Conservation (phyloP, 2,888 invertebrate genomes). For the Labia minor region DNA sequence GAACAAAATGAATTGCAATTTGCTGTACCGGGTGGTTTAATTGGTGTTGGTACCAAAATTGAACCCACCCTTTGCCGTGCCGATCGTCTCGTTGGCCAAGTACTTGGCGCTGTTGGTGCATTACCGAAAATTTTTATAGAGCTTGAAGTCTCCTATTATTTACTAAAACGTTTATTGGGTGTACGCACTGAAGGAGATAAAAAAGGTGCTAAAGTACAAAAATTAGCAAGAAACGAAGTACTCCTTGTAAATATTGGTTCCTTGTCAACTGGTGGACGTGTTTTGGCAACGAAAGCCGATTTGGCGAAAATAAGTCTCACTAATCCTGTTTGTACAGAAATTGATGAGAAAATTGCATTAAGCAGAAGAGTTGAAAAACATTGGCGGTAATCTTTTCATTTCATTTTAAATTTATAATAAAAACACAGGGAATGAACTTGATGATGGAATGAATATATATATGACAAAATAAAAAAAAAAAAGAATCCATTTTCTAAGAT, state of each 20-base stretch:
- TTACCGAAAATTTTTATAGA: constrained; percentile 96
- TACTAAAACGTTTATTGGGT: constrained; percentile 87
- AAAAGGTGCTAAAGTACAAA: constrained; percentile 95
- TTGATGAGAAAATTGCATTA: constrained; percentile 97
- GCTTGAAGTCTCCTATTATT: constrained; percentile 94
- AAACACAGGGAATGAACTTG: too few species aligned
- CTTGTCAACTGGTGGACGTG: constrained; percentile 92
- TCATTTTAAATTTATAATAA: too few species aligned
- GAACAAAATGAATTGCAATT: constrained; percentile 98
- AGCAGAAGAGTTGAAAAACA: constrained; percentile 98
- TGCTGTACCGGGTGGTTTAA: constrained; percentile 98
- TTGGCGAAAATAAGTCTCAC: constrained; percentile 94
- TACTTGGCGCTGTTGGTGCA: constrained; percentile 91
- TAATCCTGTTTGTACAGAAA: constrained; percentile 97
- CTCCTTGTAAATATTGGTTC: constrained; percentile 98
- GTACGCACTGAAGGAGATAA: constrained; percentile 98
- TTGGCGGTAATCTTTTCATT: constrained; percentile 97
- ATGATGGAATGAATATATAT: too few species aligned
- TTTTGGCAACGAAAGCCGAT: constrained; percentile 88
- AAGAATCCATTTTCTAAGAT: too few species aligned
- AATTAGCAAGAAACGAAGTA: constrained; percentile 80
- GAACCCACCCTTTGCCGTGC: constrained; percentile 98
- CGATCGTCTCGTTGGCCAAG: constrained; percentile 94
- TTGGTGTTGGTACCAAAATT: constrained; percentile 97
- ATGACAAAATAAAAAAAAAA: too few species aligned